A percentile compares a stretch with the other conserved stretches of the same genome.
phyloP scores from a whole-genome alignment of 35 echinoderm and acorn worm species.

The Heliocidaris erythrogramma region DNA sequence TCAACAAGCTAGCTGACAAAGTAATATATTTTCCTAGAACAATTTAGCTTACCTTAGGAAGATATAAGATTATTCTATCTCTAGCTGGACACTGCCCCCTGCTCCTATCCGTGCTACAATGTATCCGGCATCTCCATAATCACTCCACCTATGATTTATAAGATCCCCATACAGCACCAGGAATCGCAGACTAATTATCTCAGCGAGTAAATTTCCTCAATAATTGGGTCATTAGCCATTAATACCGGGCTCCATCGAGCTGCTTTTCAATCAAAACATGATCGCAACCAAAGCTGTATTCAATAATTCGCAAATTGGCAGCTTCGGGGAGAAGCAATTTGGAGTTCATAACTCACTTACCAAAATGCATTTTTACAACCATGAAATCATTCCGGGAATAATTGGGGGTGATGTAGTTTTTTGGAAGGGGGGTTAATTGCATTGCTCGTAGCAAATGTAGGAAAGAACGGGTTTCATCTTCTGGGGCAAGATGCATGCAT shows the following conservation, averaged over 20 bases:
- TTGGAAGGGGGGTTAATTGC: not conserved
- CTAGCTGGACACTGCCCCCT: not conserved
- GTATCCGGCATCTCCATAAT: not conserved
- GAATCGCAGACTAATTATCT: not conserved
- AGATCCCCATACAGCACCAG: not conserved
- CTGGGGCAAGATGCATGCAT: not conserved
- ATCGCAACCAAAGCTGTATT: not conserved
- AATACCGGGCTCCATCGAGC: not conserved
- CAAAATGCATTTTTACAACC: not conserved
- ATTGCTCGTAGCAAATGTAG: not conserved
- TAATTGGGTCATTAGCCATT: slow-evolving; percentile 11
- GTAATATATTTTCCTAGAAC: not conserved
- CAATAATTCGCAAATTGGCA: not conserved
- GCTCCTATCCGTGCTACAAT: not conserved
- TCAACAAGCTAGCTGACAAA: not conserved
- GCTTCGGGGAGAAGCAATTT: not conserved
- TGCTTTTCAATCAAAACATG: not conserved
- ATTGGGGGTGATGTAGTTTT: not conserved
- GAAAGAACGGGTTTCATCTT: not conserved
- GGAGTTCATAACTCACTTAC: not conserved
- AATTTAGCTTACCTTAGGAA: not conserved
- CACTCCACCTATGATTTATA: not conserved
- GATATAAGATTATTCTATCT: not conserved
- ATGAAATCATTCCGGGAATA: not conserved
- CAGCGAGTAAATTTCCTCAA: not conserved